Conservation (phyloP, 35 echinoderm and acorn worm genomes). For the Lytechinus pictus region DNA sequence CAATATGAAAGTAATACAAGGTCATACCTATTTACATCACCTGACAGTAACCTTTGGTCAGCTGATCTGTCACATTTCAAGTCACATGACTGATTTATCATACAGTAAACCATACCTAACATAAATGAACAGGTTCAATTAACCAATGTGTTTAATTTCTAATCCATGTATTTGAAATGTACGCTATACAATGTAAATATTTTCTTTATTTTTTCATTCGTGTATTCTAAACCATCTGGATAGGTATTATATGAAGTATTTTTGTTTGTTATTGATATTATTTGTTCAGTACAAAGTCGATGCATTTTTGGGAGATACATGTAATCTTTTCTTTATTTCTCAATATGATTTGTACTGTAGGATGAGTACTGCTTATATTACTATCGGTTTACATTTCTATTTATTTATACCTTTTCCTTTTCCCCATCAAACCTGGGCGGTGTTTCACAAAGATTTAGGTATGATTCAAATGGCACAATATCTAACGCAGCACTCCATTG, state of each 20-base stretch:
- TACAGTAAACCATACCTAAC: neutral
- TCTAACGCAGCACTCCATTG: too few relatives aligned
- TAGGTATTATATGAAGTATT: neutral
- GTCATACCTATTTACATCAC: neutral
- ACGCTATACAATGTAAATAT: neutral
- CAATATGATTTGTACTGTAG: neutral
- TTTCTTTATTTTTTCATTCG: neutral
- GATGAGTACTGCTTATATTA: neutral
- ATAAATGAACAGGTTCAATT: neutral
- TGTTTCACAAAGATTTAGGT: too few relatives aligned
- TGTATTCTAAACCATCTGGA: neutral
- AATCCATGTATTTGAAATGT: neutral
- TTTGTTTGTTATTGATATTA: neutral
- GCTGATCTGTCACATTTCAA: neutral
- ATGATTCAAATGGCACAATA: too few relatives aligned
- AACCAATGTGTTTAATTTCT: neutral
- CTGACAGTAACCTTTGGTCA: neutral
- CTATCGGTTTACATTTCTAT: neutral
- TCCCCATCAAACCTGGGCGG: neutral
- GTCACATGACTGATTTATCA: neutral
- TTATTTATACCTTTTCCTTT: neutral
- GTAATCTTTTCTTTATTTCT: neutral
- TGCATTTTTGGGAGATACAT: neutral
- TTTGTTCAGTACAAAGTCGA: neutral
- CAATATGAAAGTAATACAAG: too few relatives aligned